Evolutionary conservation across 2,888 invertebrate genomes (phyloP).

Genomic region (Gordius sp.): DNA sequence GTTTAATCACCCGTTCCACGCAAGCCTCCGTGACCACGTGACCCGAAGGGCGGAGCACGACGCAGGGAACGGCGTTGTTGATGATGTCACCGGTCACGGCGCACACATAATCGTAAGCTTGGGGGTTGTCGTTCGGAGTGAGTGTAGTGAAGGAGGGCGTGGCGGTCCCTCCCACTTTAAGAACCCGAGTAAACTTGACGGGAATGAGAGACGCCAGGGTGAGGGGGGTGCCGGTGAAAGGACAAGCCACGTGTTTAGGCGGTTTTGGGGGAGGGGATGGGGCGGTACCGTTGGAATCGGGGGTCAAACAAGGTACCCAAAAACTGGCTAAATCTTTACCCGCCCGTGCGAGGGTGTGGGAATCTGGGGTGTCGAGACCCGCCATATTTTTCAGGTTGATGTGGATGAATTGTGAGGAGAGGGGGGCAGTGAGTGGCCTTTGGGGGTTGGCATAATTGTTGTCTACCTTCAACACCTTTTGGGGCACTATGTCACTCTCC

Average conservation of each 20-base stretch:
- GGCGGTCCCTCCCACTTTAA: no score
- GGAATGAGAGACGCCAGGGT: slow-evolving; percentile 70
- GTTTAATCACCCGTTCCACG: slow-evolving; percentile 74
- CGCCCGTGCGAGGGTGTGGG: no score
- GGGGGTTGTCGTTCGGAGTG: no score
- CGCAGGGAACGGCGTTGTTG: slow-evolving; percentile 73
- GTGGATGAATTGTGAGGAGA: no score
- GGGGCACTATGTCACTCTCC: no score
- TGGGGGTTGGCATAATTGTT: no score
- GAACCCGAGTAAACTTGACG: slow-evolving; percentile 66
- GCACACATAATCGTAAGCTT: slow-evolving; percentile 72
- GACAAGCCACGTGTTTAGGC: slow-evolving; percentile 40
- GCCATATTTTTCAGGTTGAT: no score
- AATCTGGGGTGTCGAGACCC: no score
- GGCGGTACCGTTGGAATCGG: slow-evolving; percentile 46
- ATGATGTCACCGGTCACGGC: slow-evolving; percentile 83
- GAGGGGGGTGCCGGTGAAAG: slow-evolving; percentile 53
- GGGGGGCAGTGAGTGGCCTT: no score
- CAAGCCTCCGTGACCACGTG: slow-evolving; percentile 83
- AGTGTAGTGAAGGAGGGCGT: no score
- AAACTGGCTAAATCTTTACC: slow-evolving; percentile 84
- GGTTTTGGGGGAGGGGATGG: background rate
- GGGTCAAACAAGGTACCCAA: slow-evolving; percentile 79
- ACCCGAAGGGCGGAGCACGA: slow-evolving; percentile 61
- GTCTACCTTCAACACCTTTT: no score